Percentiles rank a stretch among this genome's conserved stretches.
phyloP scores from a whole-genome alignment of 2,797 vertebrate genomes.

The Nannoperca australis region DNA sequence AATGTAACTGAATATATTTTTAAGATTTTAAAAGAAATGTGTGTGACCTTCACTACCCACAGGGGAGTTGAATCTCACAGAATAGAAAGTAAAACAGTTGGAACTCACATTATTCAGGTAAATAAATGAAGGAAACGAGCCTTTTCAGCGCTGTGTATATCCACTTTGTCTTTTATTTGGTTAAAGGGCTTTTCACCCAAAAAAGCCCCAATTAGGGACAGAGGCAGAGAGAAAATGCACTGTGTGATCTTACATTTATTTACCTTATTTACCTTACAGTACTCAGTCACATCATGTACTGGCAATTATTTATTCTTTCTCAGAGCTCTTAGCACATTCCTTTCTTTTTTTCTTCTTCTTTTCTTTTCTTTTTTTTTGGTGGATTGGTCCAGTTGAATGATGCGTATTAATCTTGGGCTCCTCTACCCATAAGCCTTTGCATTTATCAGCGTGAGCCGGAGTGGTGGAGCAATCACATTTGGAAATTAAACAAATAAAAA shows the following conservation, averaged over 20 bases:
- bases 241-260: slow-evolving; percentile 40
- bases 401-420: slow-evolving; percentile 71
- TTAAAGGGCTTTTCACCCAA: slow-evolving; percentile 55
- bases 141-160: slow-evolving; percentile 20
- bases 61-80: slow-evolving; percentile 23
- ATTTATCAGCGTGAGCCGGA: slow-evolving; percentile 70
- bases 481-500: slow-evolving; percentile 83
- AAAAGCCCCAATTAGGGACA: slow-evolving; percentile 33
- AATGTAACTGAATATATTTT: neutral
- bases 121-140: slow-evolving; percentile 41
- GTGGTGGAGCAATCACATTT: slow-evolving; percentile 77
- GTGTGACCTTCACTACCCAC: slow-evolving; percentile 8
- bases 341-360: slow-evolving; percentile 20
- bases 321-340: slow-evolving; percentile 64
- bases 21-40: slow-evolving; percentile 15
- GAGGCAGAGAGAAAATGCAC: slow-evolving; percentile 37
- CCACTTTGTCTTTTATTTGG: slow-evolving; percentile 43
- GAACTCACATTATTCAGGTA: slow-evolving; percentile 34
- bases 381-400: slow-evolving; percentile 66
- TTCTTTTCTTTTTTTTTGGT: slow-evolving; percentile 14
- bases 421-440: slow-evolving; percentile 72
- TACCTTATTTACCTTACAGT: slow-evolving; percentile 51
- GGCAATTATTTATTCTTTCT: slow-evolving; percentile 54
- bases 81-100: slow-evolving; percentile 28
- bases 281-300: slow-evolving; percentile 56